A percentile compares a stretch with the other conserved stretches of the same genome.
Conservation (phyloP, 2,888 invertebrate species). For the Orthosia gothica region DNA sequence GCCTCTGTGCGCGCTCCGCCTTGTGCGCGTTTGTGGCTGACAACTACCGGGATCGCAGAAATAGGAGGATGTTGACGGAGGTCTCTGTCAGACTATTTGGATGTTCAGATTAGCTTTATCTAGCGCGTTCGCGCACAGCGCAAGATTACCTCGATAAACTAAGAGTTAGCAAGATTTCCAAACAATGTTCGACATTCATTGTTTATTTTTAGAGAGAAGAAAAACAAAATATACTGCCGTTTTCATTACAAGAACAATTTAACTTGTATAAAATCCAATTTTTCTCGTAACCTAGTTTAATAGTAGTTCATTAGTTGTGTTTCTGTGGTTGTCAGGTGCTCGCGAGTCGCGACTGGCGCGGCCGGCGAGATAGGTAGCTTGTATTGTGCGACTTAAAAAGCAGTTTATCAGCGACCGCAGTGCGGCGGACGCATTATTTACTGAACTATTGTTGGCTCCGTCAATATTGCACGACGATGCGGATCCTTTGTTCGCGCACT, state of each 20-base stretch:
- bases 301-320: constrained; percentile 44
- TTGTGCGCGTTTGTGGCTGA: constrained; percentile 63
- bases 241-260: constrained; percentile 25
- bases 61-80: constrained; percentile 55
- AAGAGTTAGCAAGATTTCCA: not conserved
- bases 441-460: constrained; percentile 56
- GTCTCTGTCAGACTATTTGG: constrained; percentile 33
- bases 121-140: not conserved
- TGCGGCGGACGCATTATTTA: constrained; percentile 56
- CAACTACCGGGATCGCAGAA: constrained; percentile 62
- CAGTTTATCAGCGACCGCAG: constrained; percentile 57
- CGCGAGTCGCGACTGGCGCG: constrained; percentile 4
- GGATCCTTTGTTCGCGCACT: constrained; percentile 66
- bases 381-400: constrained; percentile 59
- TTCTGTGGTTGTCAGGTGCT: constrained; percentile 50
- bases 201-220: not conserved
- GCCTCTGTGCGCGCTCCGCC: constrained; percentile 62
- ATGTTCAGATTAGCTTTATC: constrained; percentile 17
- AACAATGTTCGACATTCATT: not conserved
- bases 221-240: not conserved
- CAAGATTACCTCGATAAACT: not conserved
- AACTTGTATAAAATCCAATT: constrained; percentile 14
- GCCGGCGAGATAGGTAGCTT: constrained; percentile 24
- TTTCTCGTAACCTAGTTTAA: constrained; percentile 22
- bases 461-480: constrained; percentile 65